Conservation (phyloP, 64 coral and sea anemone genomes). For the Actinia tenebrosa region DNA sequence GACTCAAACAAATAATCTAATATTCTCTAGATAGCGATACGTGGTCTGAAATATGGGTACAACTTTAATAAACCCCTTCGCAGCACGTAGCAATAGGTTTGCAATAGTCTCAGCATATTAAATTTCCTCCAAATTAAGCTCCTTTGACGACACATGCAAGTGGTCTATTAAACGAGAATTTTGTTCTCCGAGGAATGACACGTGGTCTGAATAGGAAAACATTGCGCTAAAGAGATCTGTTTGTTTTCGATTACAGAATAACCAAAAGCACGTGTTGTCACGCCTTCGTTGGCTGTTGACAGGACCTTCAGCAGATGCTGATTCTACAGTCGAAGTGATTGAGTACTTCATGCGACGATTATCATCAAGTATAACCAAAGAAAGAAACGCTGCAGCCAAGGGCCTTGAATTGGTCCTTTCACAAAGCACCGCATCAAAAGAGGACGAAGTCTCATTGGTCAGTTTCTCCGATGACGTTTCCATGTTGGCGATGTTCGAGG, state of each 20-base stretch:
- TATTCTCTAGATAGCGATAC: no score
- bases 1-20: no score
- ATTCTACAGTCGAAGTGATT: conserved; percentile 74
- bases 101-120: no score
- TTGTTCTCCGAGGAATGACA: no score
- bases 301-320: conserved; percentile 64
- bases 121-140: no score
- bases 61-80: no score
- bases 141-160: no score
- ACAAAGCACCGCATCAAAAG: conserved; percentile 25
- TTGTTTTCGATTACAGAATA: conserved; percentile 45
- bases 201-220: no score
- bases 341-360: conserved; percentile 90
- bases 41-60: no score
- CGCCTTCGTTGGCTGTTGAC: conserved; percentile 71
- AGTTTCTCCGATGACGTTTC: conserved; percentile 56
- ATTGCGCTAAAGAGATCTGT: no score
- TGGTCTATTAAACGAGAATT: no score
- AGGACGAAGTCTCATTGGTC: conserved; percentile 44
- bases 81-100: no score
- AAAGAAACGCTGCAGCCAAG: conserved; percentile 77
- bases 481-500: conserved; percentile 76
- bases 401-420: conserved; percentile 72
- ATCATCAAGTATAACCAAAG: conserved; percentile 56
- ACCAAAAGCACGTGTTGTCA: conserved; percentile 70